Evolutionary conservation across 1,140 invertebrate species (phyloP).

Genomic region (Trachymyrmex septentrionalis): DNA sequence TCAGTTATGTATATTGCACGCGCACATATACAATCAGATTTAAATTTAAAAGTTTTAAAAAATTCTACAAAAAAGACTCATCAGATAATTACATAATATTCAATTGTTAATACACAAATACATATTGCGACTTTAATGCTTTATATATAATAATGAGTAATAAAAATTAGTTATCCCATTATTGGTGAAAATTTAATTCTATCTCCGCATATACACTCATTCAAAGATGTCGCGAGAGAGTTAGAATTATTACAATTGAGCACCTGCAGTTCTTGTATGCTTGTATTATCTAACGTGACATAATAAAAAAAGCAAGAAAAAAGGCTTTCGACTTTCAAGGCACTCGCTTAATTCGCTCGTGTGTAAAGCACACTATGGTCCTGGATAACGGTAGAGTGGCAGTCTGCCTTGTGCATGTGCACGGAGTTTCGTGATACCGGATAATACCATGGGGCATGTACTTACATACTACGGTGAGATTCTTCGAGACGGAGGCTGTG

Average conservation of each 20-base stretch:
- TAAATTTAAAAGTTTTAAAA: constrained; percentile 7
- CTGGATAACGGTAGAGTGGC: constrained; percentile 12
- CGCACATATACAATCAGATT: background rate
- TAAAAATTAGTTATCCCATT: constrained; percentile 5
- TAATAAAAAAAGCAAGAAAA: constrained; percentile 19
- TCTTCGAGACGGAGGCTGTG: constrained; percentile 89
- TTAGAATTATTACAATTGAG: constrained; percentile 3
- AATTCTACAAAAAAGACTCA: background rate
- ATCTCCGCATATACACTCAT: background rate
- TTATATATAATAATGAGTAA: too few relatives aligned
- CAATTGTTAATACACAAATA: constrained; percentile 12
- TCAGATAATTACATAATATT: background rate
- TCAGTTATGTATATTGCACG: background rate
- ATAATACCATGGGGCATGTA: constrained; percentile 73
- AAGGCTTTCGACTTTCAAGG: background rate
- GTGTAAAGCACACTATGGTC: constrained; percentile 2
- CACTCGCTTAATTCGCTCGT: constrained; percentile 13
- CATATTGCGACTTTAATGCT: background rate
- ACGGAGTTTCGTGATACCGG: constrained; percentile 50
- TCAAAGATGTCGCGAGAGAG: background rate
- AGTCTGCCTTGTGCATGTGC: constrained; percentile 22
- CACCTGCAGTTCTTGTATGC: background rate
- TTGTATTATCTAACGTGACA: background rate
- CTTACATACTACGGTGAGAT: constrained; percentile 92
- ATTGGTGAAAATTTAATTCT: background rate